Percentiles rank a stretch among this genome's conserved stretches.
Evolutionary conservation across 2,888 invertebrate species (phyloP).

Genomic region (Drosophila macrospina): DNA sequence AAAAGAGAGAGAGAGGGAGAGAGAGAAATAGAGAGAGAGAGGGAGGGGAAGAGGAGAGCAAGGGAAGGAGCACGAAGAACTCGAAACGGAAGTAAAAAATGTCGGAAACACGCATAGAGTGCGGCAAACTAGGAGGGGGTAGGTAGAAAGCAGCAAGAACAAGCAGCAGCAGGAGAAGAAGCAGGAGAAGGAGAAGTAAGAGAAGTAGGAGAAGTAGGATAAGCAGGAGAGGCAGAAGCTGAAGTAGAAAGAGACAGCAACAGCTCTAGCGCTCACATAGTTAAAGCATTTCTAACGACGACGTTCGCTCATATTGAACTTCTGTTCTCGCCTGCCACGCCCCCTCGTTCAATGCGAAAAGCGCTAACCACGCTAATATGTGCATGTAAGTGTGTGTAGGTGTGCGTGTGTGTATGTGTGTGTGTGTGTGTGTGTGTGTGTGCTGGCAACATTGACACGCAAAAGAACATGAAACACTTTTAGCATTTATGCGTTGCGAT

Average conservation of each 20-base stretch:
- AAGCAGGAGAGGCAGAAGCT: background rate
- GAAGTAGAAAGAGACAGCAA: background rate
- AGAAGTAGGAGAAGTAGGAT: background rate
- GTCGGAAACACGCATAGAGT: slow-evolving; percentile 61
- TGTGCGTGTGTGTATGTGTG: background rate
- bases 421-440: slow-evolving; percentile 22
- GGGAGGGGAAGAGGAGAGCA: background rate
- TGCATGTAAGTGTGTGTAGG: slow-evolving; percentile 3
- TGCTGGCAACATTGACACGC: slow-evolving; percentile 51
- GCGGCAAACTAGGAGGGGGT: background rate
- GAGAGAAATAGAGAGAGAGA: slow-evolving; percentile 1
- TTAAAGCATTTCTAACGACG: slow-evolving; percentile 74
- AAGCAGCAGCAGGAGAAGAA: background rate
- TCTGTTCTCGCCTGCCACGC: slow-evolving; percentile 24
- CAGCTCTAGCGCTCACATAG: slow-evolving; percentile 45
- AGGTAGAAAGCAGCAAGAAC: background rate
- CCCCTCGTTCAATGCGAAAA: slow-evolving; percentile 17
- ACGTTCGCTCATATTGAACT: slow-evolving; percentile 53
- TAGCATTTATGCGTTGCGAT: slow-evolving; percentile 44
- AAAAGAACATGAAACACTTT: slow-evolving; percentile 57
- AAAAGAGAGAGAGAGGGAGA: slow-evolving; percentile 8
- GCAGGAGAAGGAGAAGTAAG: background rate
- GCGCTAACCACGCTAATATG: slow-evolving; percentile 25
- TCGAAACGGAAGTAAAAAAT: slow-evolving; percentile 64
- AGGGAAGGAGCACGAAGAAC: slow-evolving; percentile 22